Base-by-base conservation (phyloP, 1,140 invertebrate species). In the Argopecten irradians region DNA sequence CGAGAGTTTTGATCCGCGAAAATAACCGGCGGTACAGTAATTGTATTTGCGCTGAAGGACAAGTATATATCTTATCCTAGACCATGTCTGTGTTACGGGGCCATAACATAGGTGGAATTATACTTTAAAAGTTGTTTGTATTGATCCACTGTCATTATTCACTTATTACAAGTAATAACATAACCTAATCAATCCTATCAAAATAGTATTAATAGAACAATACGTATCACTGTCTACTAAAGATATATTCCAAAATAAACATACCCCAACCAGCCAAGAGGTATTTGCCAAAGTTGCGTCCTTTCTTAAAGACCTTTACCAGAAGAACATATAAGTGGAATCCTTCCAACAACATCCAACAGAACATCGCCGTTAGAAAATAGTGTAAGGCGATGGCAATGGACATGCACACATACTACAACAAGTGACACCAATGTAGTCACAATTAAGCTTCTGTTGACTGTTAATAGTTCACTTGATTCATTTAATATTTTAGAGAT, bases 281-380 rank as follows among this genome's bases (percentile, higher is more conserved):
- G 88, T 96, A 94, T 90, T 96, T 96, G 39, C 95, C 91, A 92
- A 96, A 93, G 87, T 98, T 96, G 89, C 97, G 97, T 95, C 98
- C 97, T 39, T 97, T 97, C 95, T 98, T 98, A 95, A 98, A 99
- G 85, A 98, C 98, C 96, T 98, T 98, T 90, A 99, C 97, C 90
- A 99, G 96, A 97, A 98, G 98, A 39, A 98, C 97, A 96, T 99
- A 99, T 14, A 99, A 96, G 95, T 99, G 98, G 34, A 95, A 91
- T 5, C 95, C 96, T 92, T 96, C 96, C 14, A 96, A 94, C 22
- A 96, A 90, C 96, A 96, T 96, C 96, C 96, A 96, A n/a, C 93
- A 93, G 87, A 96, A 96, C 86, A 95, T 94, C 0, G 95, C 93
- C 9, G 96, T 91, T 34, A 96, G 89, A 83, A 95, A 95, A 88